phyloP scores from a whole-genome alignment of 2,888 invertebrate genomes.

The Epinotia brunnichana region DNA sequence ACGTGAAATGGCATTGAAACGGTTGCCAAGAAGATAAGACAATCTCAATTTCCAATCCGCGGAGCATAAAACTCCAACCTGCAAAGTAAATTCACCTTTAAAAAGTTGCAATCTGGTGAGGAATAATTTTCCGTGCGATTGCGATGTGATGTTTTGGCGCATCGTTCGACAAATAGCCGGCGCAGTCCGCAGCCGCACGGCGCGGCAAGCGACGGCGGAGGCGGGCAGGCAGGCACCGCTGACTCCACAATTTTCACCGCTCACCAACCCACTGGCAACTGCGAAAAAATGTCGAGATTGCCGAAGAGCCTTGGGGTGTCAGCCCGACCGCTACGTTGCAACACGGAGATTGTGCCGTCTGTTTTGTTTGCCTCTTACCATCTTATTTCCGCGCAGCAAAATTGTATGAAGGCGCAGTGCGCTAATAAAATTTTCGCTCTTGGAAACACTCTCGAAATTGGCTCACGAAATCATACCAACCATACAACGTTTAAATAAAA shows the following conservation, averaged over 20 bases:
- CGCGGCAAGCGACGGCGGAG: slow-evolving; percentile 37
- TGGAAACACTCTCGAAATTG: slow-evolving; percentile 62
- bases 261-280: slow-evolving; percentile 61
- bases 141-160: slow-evolving; percentile 81
- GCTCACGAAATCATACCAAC: slow-evolving; percentile 42
- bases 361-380: slow-evolving; percentile 79
- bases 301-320: slow-evolving; percentile 75
- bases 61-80: slow-evolving; percentile 69
- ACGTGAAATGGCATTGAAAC: slow-evolving; percentile 71
- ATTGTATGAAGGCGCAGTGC: slow-evolving; percentile 71
- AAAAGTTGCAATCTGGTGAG: slow-evolving; percentile 76
- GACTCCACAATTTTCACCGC: slow-evolving; percentile 75
- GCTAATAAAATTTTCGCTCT: slow-evolving; percentile 70
- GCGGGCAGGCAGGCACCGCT: slow-evolving; percentile 55
- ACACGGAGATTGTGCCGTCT: slow-evolving; percentile 78
- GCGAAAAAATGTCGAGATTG: slow-evolving; percentile 79
- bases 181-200: slow-evolving; percentile 75
- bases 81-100: slow-evolving; percentile 73
- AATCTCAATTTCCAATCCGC: slow-evolving; percentile 73
- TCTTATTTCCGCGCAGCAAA: slow-evolving; percentile 77
- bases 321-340: slow-evolving; percentile 78
- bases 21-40: slow-evolving; percentile 80
- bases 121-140: slow-evolving; percentile 80
- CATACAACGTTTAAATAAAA: slow-evolving; percentile 16
- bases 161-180: slow-evolving; percentile 79